phyloP scores from a whole-genome alignment of 2,797 vertebrate genomes.

The Vipera ursinii region DNA sequence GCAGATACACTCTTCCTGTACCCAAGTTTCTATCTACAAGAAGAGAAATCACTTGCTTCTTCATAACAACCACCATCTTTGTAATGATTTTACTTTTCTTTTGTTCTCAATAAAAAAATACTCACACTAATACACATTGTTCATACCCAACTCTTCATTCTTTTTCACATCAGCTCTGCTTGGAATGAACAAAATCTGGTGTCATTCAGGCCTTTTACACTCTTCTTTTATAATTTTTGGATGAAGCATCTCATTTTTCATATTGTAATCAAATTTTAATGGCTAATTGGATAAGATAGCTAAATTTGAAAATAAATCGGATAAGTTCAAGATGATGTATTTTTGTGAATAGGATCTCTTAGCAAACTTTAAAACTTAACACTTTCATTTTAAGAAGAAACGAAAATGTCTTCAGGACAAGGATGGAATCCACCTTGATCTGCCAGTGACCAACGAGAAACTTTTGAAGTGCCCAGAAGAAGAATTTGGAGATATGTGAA shows the following conservation, averaged over 20 bases:
- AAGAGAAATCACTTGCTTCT: not conserved
- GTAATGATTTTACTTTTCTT: not conserved
- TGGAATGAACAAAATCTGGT: not conserved
- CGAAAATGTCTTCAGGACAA: not conserved
- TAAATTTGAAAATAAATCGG: no score
- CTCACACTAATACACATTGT: not conserved
- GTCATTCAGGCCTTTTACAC: not conserved
- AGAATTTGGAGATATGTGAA: not conserved
- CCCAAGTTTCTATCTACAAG: not conserved
- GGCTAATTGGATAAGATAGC: no score
- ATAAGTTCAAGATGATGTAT: not conserved
- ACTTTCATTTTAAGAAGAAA: not conserved
- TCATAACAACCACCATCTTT: not conserved
- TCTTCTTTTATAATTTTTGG: no score
- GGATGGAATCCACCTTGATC: no score
- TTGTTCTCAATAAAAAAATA: not conserved
- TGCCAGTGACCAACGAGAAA: no score
- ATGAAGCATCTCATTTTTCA: no score
- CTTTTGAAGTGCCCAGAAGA: not conserved
- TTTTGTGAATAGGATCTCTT: not conserved
- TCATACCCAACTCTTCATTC: not conserved
- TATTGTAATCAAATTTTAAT: no score
- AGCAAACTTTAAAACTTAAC: not conserved
- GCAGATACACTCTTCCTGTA: no score
- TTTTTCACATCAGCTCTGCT: not conserved